Evolutionary conservation across 2,797 vertebrate genomes (phyloP).

Genomic region (Mycteria americana): DNA sequence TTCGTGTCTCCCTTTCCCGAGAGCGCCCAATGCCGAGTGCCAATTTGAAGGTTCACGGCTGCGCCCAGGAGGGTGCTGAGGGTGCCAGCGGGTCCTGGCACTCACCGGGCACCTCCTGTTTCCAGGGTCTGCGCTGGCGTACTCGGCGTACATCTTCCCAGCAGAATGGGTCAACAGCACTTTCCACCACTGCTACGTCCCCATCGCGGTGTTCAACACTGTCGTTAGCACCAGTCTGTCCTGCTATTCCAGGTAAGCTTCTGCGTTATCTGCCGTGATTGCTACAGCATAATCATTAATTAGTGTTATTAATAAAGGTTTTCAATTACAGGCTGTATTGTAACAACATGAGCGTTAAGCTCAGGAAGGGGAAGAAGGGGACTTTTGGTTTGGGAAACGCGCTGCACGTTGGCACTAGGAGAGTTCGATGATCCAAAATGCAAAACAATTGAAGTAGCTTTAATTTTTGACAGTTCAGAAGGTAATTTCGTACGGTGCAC

Average conservation of each 20-base stretch:
- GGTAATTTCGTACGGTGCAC: accelerated
- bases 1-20: accelerated
- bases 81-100: accelerated
- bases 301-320: accelerated
- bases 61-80: neutral
- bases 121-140: conserved; percentile 89
- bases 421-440: accelerated
- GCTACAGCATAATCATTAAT: accelerated
- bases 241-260: conserved; percentile 90
- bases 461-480: neutral
- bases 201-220: conserved; percentile 81
- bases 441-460: accelerated
- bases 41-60: accelerated
- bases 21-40: neutral
- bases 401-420: accelerated
- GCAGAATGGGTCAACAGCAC: conserved; percentile 79
- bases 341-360: accelerated
- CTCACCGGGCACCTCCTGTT: neutral
- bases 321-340: accelerated
- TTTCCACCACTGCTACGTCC: conserved; percentile 83
- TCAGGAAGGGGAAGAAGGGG: neutral
- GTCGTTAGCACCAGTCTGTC: conserved; percentile 80
- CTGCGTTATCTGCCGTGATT: accelerated
- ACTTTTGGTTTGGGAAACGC: accelerated
- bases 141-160: conserved; percentile 87